Evolutionary conservation across 2,888 invertebrate genomes (phyloP), one percentile per base, ranked within the genome.

Genomic region (Hyppa rectilinea): DNA sequence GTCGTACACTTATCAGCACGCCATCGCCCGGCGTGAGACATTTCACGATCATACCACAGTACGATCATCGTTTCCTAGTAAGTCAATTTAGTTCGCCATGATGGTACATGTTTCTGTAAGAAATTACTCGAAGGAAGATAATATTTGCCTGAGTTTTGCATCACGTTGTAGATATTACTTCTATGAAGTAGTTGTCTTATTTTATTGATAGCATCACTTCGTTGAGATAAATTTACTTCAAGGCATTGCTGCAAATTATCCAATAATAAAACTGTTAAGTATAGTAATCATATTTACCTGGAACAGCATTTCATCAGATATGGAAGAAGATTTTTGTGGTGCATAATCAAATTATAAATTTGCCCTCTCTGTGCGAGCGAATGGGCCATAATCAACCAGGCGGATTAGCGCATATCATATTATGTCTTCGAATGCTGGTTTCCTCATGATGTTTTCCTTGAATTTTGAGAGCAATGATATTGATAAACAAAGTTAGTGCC

Each of bases 11-110:
- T 78, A 75, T 78, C 74, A 38, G 23, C 31, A 53, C 36, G 66
- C 66, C 81, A 78, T 69, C 78, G 62, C 34, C 43, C 23, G 61
- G 53, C 75, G 75, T 75, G 80, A 71, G 80, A 80, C 75, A 71
- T 71, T 75, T 80, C 79, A 71, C 75, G 79, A 79, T n/a, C 64
- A 40, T 14, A 50, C 1, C 64, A 79, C 49, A 68, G 71, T 1
- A 45, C 7, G 0, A 45, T 36, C 26, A 23, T n/a, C 2, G 0
- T 14, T 10, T 20, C 0, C 2, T 64, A 75, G 79, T 65, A 68
- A n/a, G 31, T 23, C 61, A 78, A 78, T 29, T 74, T n/a, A 0
- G 14, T 20, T 53, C 17, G 20, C 23, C 12, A 20, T 58, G 26
- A n/a, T n/a, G n/a, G n/a, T 40, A 40, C 58, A 29, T 10, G 20